Evolutionary conservation across 2,888 invertebrate species (phyloP).

Genomic region (Heliconius erato): DNA sequence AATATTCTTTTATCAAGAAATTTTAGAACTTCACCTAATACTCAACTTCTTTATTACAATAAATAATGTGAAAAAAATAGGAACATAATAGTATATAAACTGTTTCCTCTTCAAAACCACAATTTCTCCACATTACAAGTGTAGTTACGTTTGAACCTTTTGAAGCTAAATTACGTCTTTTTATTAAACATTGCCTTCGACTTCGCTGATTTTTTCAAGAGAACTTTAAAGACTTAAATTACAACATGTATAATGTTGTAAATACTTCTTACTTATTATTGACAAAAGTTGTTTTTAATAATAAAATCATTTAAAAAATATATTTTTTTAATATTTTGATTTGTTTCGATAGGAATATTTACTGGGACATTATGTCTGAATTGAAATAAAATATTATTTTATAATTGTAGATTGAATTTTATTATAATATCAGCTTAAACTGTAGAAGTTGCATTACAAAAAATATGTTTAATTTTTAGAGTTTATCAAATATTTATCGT

Average conservation of each 20-base stretch:
- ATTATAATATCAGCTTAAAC: too few species aligned
- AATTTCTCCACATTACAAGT: conserved; percentile 10
- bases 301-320: not conserved
- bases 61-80: conserved; percentile 21
- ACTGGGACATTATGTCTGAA: too few species aligned
- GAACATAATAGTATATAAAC: conserved; percentile 14
- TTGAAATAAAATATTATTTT: too few species aligned
- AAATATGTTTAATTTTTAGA: too few species aligned
- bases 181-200: conserved; percentile 13
- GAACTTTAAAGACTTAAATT: not conserved
- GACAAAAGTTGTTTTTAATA: not conserved
- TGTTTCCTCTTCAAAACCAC: conserved; percentile 14
- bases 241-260: not conserved
- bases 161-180: not conserved
- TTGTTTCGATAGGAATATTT: too few species aligned
- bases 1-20: not conserved
- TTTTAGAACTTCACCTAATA: not conserved
- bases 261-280: not conserved
- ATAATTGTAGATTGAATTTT: too few species aligned
- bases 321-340: not conserved
- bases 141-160: not conserved
- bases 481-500: not conserved
- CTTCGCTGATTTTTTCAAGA: not conserved
- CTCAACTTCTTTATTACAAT: not conserved
- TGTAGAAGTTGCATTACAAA: too few species aligned